phyloP scores from a whole-genome alignment of 2,888 invertebrate genomes.

The Synanthedon andrenaeformis region DNA sequence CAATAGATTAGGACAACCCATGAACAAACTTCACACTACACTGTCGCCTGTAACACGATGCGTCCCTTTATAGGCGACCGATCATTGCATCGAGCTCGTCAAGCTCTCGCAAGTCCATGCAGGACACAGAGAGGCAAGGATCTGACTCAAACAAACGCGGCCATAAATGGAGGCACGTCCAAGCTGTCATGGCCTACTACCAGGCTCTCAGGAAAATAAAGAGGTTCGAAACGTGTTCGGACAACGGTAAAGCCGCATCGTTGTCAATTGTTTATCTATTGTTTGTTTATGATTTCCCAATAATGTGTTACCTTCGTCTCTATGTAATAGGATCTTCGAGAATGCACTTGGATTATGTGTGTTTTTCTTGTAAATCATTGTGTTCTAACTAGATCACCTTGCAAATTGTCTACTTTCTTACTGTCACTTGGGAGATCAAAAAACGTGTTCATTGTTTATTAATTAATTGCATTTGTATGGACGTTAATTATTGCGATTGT shows the following conservation, averaged over 20 bases:
- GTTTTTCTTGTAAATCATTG: conserved; percentile 54
- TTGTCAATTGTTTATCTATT: conserved; percentile 48
- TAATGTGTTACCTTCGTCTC: conserved; percentile 57
- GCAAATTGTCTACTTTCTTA: conserved; percentile 46
- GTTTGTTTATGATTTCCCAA: conserved; percentile 56
- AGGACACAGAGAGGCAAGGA: conserved; percentile 49
- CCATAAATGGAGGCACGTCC: conserved; percentile 88
- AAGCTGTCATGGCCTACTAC: conserved; percentile 91
- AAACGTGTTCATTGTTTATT: conserved; percentile 42
- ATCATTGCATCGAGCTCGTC: conserved; percentile 64
- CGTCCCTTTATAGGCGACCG: conserved; percentile 66
- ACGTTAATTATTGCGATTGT: conserved; percentile 35
- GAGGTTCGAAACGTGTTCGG: conserved; percentile 74
- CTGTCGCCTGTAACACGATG: conserved; percentile 43
- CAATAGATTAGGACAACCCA: conserved; percentile 24
- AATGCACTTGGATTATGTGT: conserved; percentile 61
- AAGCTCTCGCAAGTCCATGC: conserved; percentile 57
- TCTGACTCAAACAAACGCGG: conserved; percentile 61
- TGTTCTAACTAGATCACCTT: conserved; percentile 55
- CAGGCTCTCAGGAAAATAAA: conserved; percentile 90
- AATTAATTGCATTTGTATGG: conserved; percentile 39
- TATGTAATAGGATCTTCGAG: conserved; percentile 58
- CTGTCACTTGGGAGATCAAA: conserved; percentile 41
- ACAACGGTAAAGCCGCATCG: conserved; percentile 47
- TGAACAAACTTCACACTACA: conserved; percentile 24